Evolutionary conservation across 2,113 vertebrate genomes (phyloP), one percentile per base, ranked within the genome.

Genomic region (Boulengerochromis microlepis): DNA sequence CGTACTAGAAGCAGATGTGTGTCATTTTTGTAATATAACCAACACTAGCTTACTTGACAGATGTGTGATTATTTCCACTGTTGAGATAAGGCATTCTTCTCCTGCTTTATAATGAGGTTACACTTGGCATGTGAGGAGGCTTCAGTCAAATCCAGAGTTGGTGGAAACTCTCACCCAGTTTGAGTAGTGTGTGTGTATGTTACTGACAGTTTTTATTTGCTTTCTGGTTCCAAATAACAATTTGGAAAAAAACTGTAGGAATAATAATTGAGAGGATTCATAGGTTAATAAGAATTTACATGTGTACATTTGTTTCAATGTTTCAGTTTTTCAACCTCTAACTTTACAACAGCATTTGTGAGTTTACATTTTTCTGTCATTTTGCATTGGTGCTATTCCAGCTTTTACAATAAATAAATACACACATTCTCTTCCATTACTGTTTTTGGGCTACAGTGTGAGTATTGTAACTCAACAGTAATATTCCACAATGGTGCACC

Each of bases 21-120:
- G 22, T 26, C 61, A 13, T 78, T 83, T 88, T 38, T 69, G 69
- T 54, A 47, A 80, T 52, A 40, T 47, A 54, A 50, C 59, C n/a
- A 64, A 24, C 56, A 76, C 7, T 66, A 7, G 18, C 26, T 83
- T 57, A 87, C 57, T 84, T 87, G 31, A 69, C 78, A 88, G 31
- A 86, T 78, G 57, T 69, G 61, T 74, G 47, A 83, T 85, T 82
- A 87, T 90, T 53, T 84, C 13, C 38, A 56, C 81, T 90, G 87
- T 83, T 66, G 6, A 47, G 78, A 26, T 52, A 45, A 57, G 22
- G 9, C 24, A 5, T 53, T 54, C 9, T 42, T 66, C 33, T 13
- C 80, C 74, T 85, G 6, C 33, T 80, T 13, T 81, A 78, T 33
- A 82, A 69, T 3, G 9, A 40, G 29, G 29, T 61, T 35, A 16